Base-by-base conservation (phyloP, 2,113 vertebrate species). In the Phalacrocorax carbo region DNA sequence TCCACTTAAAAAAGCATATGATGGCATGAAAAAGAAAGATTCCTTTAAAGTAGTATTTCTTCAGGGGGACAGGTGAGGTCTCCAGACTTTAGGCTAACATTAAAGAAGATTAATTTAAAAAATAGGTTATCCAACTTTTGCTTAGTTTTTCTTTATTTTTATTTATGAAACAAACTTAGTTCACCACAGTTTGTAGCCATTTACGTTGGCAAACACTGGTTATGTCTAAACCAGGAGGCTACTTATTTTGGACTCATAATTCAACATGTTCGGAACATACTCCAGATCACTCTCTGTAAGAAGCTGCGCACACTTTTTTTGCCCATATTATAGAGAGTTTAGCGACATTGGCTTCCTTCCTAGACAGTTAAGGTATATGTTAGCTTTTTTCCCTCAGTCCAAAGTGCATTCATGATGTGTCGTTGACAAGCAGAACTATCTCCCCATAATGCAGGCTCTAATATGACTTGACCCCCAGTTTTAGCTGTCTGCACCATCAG, bases 1-100 rank as follows among this genome's bases (percentile, higher is more conserved):
- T 96, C 95, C 48, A 95, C 48, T 95, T 96, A 88, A 93, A 90
- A 90, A 90, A 83, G 55, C 38, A 68, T 73, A 92, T 42, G 72
- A 88, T 81, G 77, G 32, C 22, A 83, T 44, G 48, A 86, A 89
- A 96, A 91, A 69, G 51, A 76, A 79, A 34, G 57, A 88, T 51
- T 77, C 17, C 25, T 76, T 97, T 92, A 94, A 88, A 93, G 65
- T 23, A 58, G 3, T 26, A 21, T 80, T 88, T 91, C 75, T 94
- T 93, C 62, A 82, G 15, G 23, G 29, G 34, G 9, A 79, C 90
- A 90, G 70, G 78, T 87, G 77, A 82, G 13, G 5, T 91, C 19
- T 93, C 52, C 0, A 2, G 52, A 71, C 20, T 88, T 82, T 14
- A 69, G 57, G 36, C 30, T 71, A 46, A 61, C 18, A 11, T 42